phyloP scores from a whole-genome alignment of 2,113 vertebrate species.

The Vidua macroura region DNA sequence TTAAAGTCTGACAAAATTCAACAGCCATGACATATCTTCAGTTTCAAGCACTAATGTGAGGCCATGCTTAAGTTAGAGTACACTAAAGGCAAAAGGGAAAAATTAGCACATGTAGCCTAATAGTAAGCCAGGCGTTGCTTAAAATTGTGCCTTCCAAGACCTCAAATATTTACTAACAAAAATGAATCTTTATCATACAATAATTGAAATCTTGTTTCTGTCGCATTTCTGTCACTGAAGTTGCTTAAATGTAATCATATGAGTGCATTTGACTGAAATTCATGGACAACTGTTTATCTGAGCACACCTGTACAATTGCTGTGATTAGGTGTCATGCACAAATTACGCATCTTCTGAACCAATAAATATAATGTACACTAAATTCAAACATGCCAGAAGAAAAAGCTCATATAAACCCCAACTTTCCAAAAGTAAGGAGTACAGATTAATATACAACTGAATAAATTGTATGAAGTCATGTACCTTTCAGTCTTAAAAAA shows the following conservation, averaged over 20 bases:
- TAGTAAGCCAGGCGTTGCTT: background rate
- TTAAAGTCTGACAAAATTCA: background rate
- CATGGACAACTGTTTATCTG: background rate
- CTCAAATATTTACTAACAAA: background rate
- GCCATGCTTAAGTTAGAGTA: background rate
- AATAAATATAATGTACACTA: background rate
- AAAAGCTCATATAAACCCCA: background rate
- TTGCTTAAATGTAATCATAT: background rate
- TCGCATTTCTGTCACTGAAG: background rate
- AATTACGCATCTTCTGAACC: background rate
- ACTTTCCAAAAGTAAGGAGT: background rate
- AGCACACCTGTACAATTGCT: background rate
- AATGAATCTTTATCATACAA: background rate
- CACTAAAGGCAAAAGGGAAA: background rate
- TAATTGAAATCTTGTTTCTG: background rate
- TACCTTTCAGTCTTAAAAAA: background rate
- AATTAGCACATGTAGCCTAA: background rate
- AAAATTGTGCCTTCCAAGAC: background rate
- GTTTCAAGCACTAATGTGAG: background rate
- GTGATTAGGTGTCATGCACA: background rate
- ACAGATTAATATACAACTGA: background rate
- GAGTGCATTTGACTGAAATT: background rate
- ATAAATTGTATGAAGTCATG: background rate
- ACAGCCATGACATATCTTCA: background rate
- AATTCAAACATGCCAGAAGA: background rate